Conservation (phyloP, 2,888 invertebrate genomes). For the Teleiodes luculella region DNA sequence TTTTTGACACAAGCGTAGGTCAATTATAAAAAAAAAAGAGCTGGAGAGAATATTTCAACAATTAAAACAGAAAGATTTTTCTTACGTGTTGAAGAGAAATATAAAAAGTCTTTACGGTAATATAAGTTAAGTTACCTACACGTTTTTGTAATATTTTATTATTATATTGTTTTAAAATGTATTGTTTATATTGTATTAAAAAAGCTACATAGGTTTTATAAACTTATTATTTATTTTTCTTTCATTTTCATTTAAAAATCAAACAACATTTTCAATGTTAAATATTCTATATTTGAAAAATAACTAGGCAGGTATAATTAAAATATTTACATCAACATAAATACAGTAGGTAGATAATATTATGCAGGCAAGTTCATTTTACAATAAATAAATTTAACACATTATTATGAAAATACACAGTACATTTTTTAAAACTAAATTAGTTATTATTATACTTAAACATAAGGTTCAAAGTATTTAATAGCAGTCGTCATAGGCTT, state of each 20-base stretch:
- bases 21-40: conserved; percentile 21
- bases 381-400: conserved; percentile 67
- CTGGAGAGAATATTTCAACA: conserved; percentile 22
- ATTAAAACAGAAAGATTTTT: conserved; percentile 28
- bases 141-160: too few relatives aligned
- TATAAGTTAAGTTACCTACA: too few relatives aligned
- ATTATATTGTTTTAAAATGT: too few relatives aligned
- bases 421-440: conserved; percentile 26
- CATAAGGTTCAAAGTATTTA: conserved; percentile 76
- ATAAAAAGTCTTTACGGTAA: too few relatives aligned
- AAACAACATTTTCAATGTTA: conserved; percentile 41
- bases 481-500: conserved; percentile 77
- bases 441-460: conserved; percentile 45
- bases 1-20: too few relatives aligned
- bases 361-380: conserved; percentile 75
- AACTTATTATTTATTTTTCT: neutral
- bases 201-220: too few relatives aligned
- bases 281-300: conserved; percentile 59
- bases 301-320: conserved; percentile 58
- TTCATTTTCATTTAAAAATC: neutral
- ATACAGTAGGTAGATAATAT: conserved; percentile 57
- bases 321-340: conserved; percentile 68
- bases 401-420: conserved; percentile 43
- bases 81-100: conserved; percentile 28
- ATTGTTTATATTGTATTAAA: too few relatives aligned